These are phyloP conservation scores for Piprites chloris DNA, from an alignment of 2,113 vertebrate genomes.

Conservation along the genomic window DNA sequence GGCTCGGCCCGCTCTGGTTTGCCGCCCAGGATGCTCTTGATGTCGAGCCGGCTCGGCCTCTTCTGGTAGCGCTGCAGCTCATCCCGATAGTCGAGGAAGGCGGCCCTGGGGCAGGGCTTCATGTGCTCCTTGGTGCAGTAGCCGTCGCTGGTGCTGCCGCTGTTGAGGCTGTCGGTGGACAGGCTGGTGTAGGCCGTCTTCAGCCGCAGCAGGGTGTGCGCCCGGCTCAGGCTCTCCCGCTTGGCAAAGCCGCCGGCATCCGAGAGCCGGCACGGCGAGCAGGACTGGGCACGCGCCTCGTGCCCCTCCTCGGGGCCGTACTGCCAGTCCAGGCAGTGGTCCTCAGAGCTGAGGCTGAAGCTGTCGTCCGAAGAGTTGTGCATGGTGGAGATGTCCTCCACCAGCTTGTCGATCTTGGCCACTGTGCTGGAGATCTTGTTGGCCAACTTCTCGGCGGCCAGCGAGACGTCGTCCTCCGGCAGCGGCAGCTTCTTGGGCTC, in stretches of 20 bases:
- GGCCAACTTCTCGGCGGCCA: constrained; percentile 84
- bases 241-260: constrained; percentile 75
- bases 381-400: constrained; percentile 92
- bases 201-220: constrained; percentile 83
- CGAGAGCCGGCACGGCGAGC: constrained; percentile 85
- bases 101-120: constrained; percentile 70
- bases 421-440: constrained; percentile 91
- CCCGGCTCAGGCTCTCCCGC: constrained; percentile 77
- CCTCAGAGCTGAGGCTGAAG: constrained; percentile 94
- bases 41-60: constrained; percentile 87
- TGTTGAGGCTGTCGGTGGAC: constrained; percentile 94
- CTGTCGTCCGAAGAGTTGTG: constrained; percentile 95
- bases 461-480: constrained; percentile 77
- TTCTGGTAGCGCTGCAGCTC: constrained; percentile 71
- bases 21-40: constrained; percentile 77
- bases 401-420: constrained; percentile 91
- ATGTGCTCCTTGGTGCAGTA: constrained; percentile 88
- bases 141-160: constrained; percentile 88
- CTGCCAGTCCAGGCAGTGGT: constrained; percentile 89
- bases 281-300: constrained; percentile 86
- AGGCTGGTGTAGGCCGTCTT: constrained; percentile 85
- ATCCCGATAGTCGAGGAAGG: constrained; percentile 60
- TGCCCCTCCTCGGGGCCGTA: constrained; percentile 83
- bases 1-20: constrained; percentile 48
- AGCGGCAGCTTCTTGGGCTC: constrained; percentile 69